phyloP scores from a whole-genome alignment of 1,140 invertebrate species.

The Conus ventricosus region DNA sequence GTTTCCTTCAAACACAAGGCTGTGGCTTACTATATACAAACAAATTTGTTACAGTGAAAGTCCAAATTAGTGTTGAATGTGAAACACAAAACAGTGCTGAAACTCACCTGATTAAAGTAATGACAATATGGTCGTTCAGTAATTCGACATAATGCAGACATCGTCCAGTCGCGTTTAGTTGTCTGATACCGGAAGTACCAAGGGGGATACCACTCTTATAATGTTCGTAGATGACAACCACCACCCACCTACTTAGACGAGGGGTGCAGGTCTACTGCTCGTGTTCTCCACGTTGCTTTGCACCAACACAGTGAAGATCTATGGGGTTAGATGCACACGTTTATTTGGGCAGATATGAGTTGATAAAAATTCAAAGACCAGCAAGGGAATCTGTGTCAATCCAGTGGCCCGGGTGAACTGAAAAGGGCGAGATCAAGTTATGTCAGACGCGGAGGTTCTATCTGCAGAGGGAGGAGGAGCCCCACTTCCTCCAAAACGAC shows the following conservation, averaged over 20 bases:
- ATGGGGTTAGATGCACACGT: neutral
- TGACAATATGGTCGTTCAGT: neutral
- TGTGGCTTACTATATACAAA: neutral
- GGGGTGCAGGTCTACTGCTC: neutral
- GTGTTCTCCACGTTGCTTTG: too few species aligned
- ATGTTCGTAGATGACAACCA: neutral
- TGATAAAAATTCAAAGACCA: neutral
- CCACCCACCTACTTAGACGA: neutral
- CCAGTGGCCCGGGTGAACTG: neutral
- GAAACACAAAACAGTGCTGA: neutral
- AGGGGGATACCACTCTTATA: neutral
- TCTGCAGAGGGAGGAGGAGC: constrained; percentile 34
- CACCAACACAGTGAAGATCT: neutral
- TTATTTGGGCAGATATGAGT: neutral
- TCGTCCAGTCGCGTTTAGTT: constrained; percentile 6
- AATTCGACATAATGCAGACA: neutral
- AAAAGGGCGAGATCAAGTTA: neutral
- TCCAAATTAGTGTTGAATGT: neutral
- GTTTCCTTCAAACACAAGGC: too few species aligned
- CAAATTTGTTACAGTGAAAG: neutral
- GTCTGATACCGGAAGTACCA: neutral
- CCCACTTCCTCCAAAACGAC: constrained; percentile 45
- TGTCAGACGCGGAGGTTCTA: constrained; percentile 3
- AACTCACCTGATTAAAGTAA: neutral
- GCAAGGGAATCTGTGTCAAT: neutral